Percentiles rank a stretch among this genome's conserved stretches.
phyloP scores from a whole-genome alignment of 2,113 vertebrate species.

The Diadophis punctatus region DNA sequence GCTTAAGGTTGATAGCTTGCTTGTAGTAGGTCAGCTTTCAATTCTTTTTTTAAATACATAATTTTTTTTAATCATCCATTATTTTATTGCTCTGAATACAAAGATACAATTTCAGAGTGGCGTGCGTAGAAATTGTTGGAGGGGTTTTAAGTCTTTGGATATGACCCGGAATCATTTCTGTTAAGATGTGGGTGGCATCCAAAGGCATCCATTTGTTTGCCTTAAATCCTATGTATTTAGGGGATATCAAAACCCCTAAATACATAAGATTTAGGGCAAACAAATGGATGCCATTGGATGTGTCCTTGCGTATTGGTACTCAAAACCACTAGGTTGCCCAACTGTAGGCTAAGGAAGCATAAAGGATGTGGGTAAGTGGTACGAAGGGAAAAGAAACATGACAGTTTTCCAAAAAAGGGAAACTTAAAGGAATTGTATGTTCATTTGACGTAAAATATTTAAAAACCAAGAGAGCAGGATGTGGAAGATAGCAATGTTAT shows the following conservation, averaged over 20 bases:
- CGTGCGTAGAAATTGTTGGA: fast-evolving
- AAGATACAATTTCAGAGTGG: not conserved
- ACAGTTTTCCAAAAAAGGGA: not conserved
- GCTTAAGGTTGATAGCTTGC: not conserved
- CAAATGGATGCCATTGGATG: not conserved
- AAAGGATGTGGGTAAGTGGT: not conserved
- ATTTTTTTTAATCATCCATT: not conserved
- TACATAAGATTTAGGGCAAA: not conserved
- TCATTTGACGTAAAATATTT: not conserved
- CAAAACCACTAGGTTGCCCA: not conserved
- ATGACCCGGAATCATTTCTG: not conserved
- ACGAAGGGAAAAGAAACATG: not conserved
- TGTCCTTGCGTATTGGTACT: not conserved
- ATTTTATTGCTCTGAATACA: not conserved
- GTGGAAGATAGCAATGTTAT: not conserved
- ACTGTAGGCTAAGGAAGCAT: not conserved
- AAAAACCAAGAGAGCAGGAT: not conserved
- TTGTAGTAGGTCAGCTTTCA: not conserved
- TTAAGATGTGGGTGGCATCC: not conserved
- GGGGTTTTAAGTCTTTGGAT: not conserved
- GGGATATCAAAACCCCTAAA: no score
- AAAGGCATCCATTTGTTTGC: no score
- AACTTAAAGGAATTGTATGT: not conserved
- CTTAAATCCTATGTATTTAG: no score
- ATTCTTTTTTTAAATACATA: not conserved